phyloP scores from a whole-genome alignment of 2,797 vertebrate genomes.

The Spea hammondii region DNA sequence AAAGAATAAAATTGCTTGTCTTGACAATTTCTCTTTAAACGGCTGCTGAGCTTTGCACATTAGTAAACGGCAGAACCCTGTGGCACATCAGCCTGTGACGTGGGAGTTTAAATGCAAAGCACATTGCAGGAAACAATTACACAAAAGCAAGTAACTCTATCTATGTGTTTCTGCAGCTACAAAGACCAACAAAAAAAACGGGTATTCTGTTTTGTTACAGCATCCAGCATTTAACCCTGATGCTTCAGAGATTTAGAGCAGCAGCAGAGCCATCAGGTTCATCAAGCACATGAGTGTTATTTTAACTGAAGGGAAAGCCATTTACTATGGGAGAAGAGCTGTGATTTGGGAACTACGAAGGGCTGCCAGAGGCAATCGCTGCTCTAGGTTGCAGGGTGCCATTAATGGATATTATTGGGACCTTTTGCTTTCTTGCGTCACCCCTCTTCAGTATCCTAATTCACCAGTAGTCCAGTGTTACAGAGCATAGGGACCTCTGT shows the following conservation, averaged over 20 bases:
- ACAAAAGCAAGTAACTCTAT: conserved; percentile 55
- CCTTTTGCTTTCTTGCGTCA: too few species aligned
- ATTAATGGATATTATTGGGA: too few species aligned
- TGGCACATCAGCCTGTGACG: conserved; percentile 53
- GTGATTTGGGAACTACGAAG: too few species aligned
- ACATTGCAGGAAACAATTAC: conserved; percentile 60
- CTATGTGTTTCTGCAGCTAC: conserved; percentile 54
- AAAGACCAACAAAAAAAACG: conserved; percentile 56
- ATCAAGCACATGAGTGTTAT: too few species aligned
- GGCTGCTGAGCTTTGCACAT: background rate
- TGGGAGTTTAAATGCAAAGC: conserved; percentile 57
- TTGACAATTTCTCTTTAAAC: background rate
- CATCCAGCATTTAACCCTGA: background rate
- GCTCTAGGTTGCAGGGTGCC: too few species aligned
- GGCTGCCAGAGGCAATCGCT: too few species aligned
- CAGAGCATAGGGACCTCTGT: too few species aligned
- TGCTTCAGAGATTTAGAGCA: background rate
- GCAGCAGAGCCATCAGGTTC: background rate
- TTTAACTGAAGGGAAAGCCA: too few species aligned
- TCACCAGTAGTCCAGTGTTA: too few species aligned
- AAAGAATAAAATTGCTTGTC: background rate
- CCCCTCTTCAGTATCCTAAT: too few species aligned
- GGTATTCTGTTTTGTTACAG: background rate
- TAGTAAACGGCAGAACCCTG: conserved; percentile 55
- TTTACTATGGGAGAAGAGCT: too few species aligned